Evolutionary conservation across 2,888 invertebrate genomes (phyloP).

Genomic region (Sphaeridia pumilis): DNA sequence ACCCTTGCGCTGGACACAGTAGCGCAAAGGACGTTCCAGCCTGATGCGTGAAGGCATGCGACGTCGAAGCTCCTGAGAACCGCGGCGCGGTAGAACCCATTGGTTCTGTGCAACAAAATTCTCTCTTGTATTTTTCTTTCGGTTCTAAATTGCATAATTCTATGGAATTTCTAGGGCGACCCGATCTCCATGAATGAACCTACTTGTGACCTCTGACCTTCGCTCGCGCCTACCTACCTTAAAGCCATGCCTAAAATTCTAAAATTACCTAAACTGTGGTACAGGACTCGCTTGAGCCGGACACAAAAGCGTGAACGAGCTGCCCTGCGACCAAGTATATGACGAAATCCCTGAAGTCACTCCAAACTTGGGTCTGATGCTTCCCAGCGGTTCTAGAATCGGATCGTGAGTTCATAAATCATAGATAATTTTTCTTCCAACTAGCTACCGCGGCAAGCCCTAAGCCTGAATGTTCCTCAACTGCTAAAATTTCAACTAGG

Average conservation of each 20-base stretch:
- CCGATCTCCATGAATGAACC: too few species aligned
- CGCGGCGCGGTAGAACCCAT: conserved; percentile 42
- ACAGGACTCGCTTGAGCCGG: conserved; percentile 13
- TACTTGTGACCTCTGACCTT: too few species aligned
- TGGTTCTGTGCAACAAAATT: conserved; percentile 41
- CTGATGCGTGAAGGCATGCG: conserved; percentile 11
- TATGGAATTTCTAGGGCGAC: too few species aligned
- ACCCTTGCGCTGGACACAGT: conserved; percentile 31
- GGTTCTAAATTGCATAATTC: too few species aligned
- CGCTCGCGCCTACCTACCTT: too few species aligned
- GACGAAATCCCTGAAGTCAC: conserved; percentile 20
- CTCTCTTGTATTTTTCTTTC: too few species aligned
- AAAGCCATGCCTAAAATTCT: neutral
- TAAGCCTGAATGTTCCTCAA: conserved; percentile 1
- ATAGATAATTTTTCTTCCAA: neutral
- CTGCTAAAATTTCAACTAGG: neutral
- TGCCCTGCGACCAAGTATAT: conserved; percentile 8
- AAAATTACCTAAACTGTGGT: conserved; percentile 1
- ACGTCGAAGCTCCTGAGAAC: conserved; percentile 39
- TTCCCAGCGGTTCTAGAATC: conserved; percentile 56
- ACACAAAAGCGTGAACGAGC: conserved; percentile 9
- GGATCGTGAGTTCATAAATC: neutral
- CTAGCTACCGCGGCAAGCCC: conserved; percentile 1
- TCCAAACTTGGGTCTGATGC: conserved; percentile 57
- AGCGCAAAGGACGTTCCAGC: conserved; percentile 26